Base-by-base conservation (phyloP, 2,888 invertebrate species). In the Cacoxenus indagator region DNA sequence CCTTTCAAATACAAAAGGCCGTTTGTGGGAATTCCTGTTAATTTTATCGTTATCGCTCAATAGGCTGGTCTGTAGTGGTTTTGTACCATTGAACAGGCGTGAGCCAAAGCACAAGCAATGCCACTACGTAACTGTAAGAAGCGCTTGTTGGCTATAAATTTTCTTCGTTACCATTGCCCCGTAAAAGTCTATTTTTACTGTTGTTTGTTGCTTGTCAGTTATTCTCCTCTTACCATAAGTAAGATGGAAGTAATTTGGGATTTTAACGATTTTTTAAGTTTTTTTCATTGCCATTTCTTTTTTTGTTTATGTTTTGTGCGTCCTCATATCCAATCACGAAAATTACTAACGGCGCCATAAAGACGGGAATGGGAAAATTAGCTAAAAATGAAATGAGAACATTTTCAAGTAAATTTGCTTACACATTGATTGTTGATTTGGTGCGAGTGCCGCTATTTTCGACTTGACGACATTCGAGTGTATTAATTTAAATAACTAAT, bases 391-490 rank as follows among this genome's bases (percentile, higher is more conserved):
- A 26, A 26, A 55, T 26, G 27, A 19, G 27, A 26, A 75, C 68
- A 46, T 78, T 64, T 64, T 26, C 64, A 29, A 31, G 71, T 73
- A 70, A 76, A 76, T 75, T 74, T 66, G 59, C 26, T 26, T 54
- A 55, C 68, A 83, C 78, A 83, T 80, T 80, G 75, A 78, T 78
- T 72, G 72, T 65, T 76, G 76, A 82, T 79, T 83, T 81, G 76
- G 77, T 77, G 46, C 4, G 81, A 76, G 77, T 77, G 46, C 4
- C 17, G 55, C 22, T 4, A 61, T 19, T 31, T 31, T 37, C 22
- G 43, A 8, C 14, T 43, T 31, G 22, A 43, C 19, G 31, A 6
- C n/a, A 17, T 61, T 31, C 6, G 11, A 27, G 11, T n/a, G 59
- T 14, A 29, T 31, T 14, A 5, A 24, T 59, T 37, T 37, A 37